phyloP scores from a whole-genome alignment of 2,888 invertebrate genomes.

The Pimpla rufipes region DNA sequence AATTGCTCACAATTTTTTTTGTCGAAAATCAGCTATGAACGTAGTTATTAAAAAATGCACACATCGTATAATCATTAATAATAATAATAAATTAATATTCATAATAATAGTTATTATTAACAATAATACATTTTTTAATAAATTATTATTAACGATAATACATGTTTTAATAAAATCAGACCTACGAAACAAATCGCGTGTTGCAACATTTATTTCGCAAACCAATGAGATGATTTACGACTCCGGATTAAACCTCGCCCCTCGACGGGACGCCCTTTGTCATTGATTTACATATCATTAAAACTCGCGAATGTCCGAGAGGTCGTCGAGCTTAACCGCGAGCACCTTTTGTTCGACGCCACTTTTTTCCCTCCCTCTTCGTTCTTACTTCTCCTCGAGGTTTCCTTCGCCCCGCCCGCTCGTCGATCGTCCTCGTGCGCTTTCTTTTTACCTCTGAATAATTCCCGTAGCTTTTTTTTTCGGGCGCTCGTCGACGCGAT shows the following conservation, averaged over 20 bases:
- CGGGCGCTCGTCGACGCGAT: constrained; percentile 19
- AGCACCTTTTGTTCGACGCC: constrained; percentile 5
- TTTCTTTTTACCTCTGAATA: constrained; percentile 51
- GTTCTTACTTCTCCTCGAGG: neutral
- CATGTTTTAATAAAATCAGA: no score
- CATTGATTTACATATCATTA: constrained; percentile 26
- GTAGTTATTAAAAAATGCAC: no score
- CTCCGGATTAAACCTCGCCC: constrained; percentile 1
- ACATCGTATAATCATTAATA: no score
- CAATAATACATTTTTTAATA: no score
- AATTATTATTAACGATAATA: no score
- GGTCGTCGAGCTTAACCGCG: neutral
- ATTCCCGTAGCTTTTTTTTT: constrained; percentile 21
- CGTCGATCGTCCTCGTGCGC: constrained; percentile 18
- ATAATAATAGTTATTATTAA: no score
- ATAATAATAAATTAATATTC: no score
- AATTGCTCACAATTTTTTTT: no score
- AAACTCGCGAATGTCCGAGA: neutral
- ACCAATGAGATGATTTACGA: no score
- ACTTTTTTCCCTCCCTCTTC: constrained; percentile 9
- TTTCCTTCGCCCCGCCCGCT: neutral
- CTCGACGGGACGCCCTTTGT: neutral
- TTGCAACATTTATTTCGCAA: no score
- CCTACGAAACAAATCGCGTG: no score
- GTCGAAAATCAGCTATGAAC: no score